Evolutionary conservation across 2,888 invertebrate species (phyloP).

Genomic region (Mesorhabditis belari): DNA sequence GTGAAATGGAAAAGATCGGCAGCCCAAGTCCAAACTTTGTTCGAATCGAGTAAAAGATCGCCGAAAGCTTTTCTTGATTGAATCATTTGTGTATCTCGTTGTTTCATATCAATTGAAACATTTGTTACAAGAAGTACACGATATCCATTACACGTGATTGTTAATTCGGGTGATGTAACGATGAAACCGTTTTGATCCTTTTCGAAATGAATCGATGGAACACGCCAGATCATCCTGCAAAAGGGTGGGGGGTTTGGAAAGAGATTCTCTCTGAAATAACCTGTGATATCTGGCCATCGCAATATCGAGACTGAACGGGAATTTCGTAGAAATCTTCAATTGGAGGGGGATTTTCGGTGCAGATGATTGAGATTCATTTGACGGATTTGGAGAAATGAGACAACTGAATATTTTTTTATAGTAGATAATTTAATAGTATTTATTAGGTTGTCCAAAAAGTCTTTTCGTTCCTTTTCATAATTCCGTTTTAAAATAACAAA

Average conservation of each 20-base stretch:
- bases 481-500: too few relatives aligned
- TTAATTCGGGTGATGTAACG: constrained; percentile 8
- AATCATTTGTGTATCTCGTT: constrained; percentile 7
- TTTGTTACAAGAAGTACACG: constrained; percentile 18
- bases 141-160: constrained; percentile 15
- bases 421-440: too few relatives aligned
- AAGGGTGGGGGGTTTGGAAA: background rate
- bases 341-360: too few relatives aligned
- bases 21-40: constrained; percentile 53
- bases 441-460: too few relatives aligned
- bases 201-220: constrained; percentile 12
- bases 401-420: too few relatives aligned
- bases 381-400: too few relatives aligned
- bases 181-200: constrained; percentile 7
- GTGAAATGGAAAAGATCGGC: constrained; percentile 49
- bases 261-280: constrained; percentile 2
- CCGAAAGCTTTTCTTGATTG: constrained; percentile 8
- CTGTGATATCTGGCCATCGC: constrained; percentile 21
- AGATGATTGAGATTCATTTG: too few relatives aligned
- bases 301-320: constrained; percentile 16
- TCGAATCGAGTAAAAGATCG: constrained; percentile 4
- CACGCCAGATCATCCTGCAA: constrained; percentile 21
- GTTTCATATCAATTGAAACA: constrained; percentile 8
- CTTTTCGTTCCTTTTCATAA: too few relatives aligned
- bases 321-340: background rate